Conservation (phyloP, 2,797 vertebrate genomes). For the Acipenser transmontanus region DNA sequence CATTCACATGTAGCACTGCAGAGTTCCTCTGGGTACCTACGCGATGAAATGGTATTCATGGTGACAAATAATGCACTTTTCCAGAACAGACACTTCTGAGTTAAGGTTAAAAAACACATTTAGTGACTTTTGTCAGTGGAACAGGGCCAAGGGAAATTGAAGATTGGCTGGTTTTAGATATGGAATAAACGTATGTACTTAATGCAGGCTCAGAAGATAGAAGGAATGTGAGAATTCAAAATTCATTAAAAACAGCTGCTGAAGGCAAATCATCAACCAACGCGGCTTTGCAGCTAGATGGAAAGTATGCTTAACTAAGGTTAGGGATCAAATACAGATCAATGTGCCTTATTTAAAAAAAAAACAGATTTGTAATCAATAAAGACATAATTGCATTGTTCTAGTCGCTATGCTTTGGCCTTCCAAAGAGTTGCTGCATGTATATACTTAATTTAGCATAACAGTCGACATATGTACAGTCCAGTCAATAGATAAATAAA, state of each 20-base stretch:
- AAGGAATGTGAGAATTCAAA: slow-evolving; percentile 43
- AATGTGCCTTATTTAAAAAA: slow-evolving; percentile 6
- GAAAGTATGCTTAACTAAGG: slow-evolving; percentile 17
- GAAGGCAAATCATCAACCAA: slow-evolving; percentile 38
- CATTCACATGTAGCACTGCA: slow-evolving; percentile 50
- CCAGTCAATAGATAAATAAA: background rate
- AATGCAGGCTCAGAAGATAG: slow-evolving; percentile 30
- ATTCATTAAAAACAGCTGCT: slow-evolving; percentile 67
- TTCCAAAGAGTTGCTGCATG: slow-evolving; percentile 49
- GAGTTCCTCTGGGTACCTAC: slow-evolving; percentile 69
- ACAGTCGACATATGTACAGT: background rate
- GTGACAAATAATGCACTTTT: slow-evolving; percentile 85
- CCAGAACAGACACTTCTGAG: slow-evolving; percentile 74
- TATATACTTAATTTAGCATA: too few relatives aligned
- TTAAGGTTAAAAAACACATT: slow-evolving; percentile 88
- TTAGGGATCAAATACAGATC: background rate
- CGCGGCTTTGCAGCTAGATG: slow-evolving; percentile 37
- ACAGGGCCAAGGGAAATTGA: slow-evolving; percentile 26
- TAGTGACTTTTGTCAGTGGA: slow-evolving; percentile 40
- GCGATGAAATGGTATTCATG: slow-evolving; percentile 77
- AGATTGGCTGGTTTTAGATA: slow-evolving; percentile 42
- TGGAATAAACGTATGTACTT: slow-evolving; percentile 48
- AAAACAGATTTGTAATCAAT: slow-evolving; percentile 56
- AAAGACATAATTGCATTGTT: slow-evolving; percentile 34
- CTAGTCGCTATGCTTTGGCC: slow-evolving; percentile 62